Evolutionary conservation across 2,888 invertebrate genomes (phyloP).

Genomic region (Lithophane leautieri): DNA sequence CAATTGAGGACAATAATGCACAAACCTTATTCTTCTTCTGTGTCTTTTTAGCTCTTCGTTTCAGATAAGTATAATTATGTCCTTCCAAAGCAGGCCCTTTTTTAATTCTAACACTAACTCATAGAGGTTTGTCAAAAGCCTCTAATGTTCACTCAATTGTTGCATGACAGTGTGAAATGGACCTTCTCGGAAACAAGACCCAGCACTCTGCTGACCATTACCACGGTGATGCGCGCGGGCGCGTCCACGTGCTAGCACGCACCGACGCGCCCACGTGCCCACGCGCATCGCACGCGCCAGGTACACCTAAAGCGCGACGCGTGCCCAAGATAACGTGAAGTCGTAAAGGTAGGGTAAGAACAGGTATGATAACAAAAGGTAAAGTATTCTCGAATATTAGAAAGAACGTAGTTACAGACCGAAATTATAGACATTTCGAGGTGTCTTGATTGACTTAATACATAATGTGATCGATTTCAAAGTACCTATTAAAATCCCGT

Average conservation of each 20-base stretch:
- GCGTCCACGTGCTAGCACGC: conserved; percentile 82
- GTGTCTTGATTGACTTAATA: no score
- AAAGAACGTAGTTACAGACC: not conserved
- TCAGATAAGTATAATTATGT: no score
- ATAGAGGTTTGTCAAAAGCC: not conserved
- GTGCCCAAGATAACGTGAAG: conserved; percentile 69
- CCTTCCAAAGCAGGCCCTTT: not conserved
- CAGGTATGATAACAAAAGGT: conserved; percentile 26
- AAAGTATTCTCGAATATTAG: conserved; percentile 1
- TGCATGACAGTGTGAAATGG: conserved; percentile 51
- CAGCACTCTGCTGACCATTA: conserved; percentile 45
- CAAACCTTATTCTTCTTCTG: not conserved
- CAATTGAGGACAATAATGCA: not conserved
- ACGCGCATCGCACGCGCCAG: conserved; percentile 72
- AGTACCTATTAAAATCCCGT: not conserved
- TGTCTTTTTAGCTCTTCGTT: not conserved
- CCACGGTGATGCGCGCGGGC: conserved; percentile 22
- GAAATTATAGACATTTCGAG: not conserved
- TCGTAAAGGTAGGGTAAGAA: conserved; percentile 34
- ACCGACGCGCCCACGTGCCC: conserved; percentile 79
- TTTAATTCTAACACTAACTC: not conserved
- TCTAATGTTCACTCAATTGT: conserved; percentile 33
- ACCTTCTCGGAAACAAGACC: conserved; percentile 49
- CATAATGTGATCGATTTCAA: not conserved
- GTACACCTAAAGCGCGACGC: conserved; percentile 73